Conservation (phyloP, 2,888 invertebrate species). For the Ariolimax columbianus region DNA sequence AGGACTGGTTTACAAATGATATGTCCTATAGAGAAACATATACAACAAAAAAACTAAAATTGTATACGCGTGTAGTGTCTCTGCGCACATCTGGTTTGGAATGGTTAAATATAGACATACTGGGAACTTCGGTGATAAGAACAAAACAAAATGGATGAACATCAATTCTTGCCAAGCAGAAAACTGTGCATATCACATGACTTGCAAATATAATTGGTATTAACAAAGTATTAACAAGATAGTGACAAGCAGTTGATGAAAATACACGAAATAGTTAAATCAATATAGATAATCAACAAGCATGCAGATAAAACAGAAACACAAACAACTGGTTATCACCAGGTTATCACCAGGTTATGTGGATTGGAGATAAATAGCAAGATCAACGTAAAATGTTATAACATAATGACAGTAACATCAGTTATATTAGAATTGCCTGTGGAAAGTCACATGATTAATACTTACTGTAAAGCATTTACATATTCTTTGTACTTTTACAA, state of each 20-base stretch:
- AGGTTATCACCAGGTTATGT: constrained; percentile 20
- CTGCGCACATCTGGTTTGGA: no score
- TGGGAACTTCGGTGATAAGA: no score
- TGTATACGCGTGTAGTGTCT: no score
- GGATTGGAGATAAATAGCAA: constrained; percentile 5
- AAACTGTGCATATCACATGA: neutral
- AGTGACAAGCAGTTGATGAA: neutral
- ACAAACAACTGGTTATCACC: no score
- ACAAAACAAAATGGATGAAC: no score
- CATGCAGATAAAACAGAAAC: neutral
- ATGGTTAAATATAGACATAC: no score
- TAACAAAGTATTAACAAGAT: neutral
- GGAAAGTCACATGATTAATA: neutral
- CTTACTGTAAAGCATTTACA: neutral
- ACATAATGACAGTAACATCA: neutral
- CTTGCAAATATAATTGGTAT: neutral
- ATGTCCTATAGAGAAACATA: no score
- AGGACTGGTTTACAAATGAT: no score
- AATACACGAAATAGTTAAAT: neutral
- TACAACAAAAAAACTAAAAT: no score
- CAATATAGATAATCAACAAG: neutral
- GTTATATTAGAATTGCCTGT: neutral
- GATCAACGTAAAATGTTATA: neutral
- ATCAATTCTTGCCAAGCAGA: neutral
- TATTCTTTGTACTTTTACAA: neutral